phyloP scores from a whole-genome alignment of 2,797 vertebrate species.

The Ficedula albicollis region DNA sequence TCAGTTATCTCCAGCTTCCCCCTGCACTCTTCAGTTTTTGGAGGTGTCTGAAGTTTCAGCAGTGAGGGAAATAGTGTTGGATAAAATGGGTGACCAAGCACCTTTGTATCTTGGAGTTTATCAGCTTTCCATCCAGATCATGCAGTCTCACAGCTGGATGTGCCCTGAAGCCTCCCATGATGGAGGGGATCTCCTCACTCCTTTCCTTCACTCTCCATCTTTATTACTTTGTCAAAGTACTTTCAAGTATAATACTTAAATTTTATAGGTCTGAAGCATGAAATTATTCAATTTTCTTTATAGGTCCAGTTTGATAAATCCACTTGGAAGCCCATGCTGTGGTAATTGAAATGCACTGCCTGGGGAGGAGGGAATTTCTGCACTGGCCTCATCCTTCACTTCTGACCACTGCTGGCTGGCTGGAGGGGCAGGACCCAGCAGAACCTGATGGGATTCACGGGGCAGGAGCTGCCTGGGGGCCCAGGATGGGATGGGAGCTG shows the following conservation, averaged over 20 bases:
- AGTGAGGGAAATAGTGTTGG: neutral
- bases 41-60: neutral
- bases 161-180: rapidly evolving
- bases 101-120: neutral
- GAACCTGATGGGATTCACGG: neutral
- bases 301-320: slow-evolving; percentile 64
- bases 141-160: neutral
- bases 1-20: neutral
- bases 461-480: neutral
- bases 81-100: neutral
- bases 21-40: neutral
- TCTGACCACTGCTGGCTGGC: neutral
- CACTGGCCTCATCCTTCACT: neutral
- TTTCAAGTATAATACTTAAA: slow-evolving; percentile 62
- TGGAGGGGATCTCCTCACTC: neutral
- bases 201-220: slow-evolving; percentile 10
- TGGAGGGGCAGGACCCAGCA: neutral
- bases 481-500: neutral
- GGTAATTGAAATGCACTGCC: slow-evolving; percentile 56
- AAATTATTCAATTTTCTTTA: slow-evolving; percentile 73
- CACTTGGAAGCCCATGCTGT: neutral
- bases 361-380: slow-evolving; percentile 27
- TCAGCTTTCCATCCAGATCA: neutral
- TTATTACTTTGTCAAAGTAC: slow-evolving; percentile 64
- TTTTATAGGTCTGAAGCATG: slow-evolving; percentile 58